Evolutionary conservation across 2,888 invertebrate genomes (phyloP).

Genomic region (Phymatocera aterrima): DNA sequence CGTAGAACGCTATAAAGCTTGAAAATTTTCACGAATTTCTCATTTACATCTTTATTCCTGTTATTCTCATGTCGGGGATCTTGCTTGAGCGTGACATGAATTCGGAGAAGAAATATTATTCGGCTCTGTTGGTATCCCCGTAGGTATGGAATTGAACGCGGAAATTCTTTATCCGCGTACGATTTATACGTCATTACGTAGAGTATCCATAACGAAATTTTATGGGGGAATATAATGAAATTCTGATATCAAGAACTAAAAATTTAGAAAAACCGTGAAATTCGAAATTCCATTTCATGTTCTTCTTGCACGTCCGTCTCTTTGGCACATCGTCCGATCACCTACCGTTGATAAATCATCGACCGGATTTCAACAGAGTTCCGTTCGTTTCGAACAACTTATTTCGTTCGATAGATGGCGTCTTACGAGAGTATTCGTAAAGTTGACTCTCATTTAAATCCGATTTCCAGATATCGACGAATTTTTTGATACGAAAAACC

Average conservation of each 20-base stretch:
- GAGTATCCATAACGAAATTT: no score
- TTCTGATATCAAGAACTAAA: not conserved
- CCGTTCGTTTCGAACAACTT: not conserved
- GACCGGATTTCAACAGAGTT: not conserved
- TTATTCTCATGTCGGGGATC: no score
- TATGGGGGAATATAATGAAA: no score
- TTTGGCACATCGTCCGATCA: not conserved
- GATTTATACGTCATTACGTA: no score
- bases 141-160: no score
- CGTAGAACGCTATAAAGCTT: not conserved
- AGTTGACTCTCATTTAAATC: not conserved
- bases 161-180: no score
- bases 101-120: no score
- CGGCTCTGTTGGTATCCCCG: no score
- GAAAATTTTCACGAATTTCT: not conserved
- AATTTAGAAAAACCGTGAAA: not conserved
- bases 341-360: slow-evolving; percentile 22
- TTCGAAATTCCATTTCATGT: not conserved
- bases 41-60: no score
- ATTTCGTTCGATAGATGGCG: slow-evolving; percentile 5
- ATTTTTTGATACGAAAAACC: no score
- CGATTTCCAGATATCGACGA: not conserved
- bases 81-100: no score
- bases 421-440: not conserved
- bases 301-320: not conserved